A percentile compares a stretch with the other conserved stretches of the same genome.
phyloP scores from a whole-genome alignment of 1,140 invertebrate species.

The Atopsyche davidsoni region DNA sequence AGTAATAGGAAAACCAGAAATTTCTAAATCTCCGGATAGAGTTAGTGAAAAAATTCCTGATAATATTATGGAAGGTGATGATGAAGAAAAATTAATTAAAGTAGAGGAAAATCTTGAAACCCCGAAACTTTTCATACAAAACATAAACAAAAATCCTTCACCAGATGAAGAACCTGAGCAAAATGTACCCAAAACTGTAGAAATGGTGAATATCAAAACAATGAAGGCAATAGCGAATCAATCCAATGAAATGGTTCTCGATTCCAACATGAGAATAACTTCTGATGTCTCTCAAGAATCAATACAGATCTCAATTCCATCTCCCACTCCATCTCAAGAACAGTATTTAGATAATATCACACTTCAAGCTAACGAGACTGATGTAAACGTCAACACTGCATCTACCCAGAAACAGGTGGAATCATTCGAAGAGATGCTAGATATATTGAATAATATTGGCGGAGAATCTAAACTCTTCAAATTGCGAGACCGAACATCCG shows the following conservation, averaged over 20 bases:
- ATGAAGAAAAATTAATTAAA: constrained; percentile 47
- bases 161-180: constrained; percentile 1
- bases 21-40: constrained; percentile 47
- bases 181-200: constrained; percentile 5
- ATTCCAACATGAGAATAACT: constrained; percentile 47
- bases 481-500: constrained; percentile 33
- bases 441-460: constrained; percentile 61
- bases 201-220: constrained; percentile 34
- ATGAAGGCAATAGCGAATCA: constrained; percentile 47
- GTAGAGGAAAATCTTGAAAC: constrained; percentile 42
- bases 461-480: constrained; percentile 44
- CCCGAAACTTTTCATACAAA: constrained; percentile 13
- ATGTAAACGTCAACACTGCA: constrained; percentile 38
- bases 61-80: constrained; percentile 49
- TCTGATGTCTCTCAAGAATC: constrained; percentile 51
- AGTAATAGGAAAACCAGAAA: constrained; percentile 24
- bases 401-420: constrained; percentile 48
- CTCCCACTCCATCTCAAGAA: constrained; percentile 55
- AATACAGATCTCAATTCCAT: constrained; percentile 55
- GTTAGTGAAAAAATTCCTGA: constrained; percentile 48
- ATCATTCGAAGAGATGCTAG: constrained; percentile 60
- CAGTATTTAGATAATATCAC: constrained; percentile 55
- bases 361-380: constrained; percentile 47
- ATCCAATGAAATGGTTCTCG: constrained; percentile 47
- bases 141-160: constrained; percentile 7